These are phyloP conservation scores for Axinella damicornis DNA, from an alignment of 37 sponge, comb jelly and placozoan species.

Conservation along the genomic window DNA sequence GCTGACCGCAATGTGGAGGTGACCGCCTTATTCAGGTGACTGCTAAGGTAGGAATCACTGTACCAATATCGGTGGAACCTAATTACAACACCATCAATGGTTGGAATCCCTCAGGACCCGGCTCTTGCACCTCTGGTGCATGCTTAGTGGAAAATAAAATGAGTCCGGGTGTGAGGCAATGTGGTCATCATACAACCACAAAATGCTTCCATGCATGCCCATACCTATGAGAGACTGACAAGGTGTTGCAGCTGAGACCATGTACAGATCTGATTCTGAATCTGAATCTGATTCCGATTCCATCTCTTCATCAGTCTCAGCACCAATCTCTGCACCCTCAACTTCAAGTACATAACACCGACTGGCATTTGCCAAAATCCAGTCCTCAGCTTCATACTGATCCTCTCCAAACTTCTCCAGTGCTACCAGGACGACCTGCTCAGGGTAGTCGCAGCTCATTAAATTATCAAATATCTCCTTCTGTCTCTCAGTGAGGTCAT, in stretches of 20 bases:
- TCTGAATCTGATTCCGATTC: background rate
- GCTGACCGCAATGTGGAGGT: no score
- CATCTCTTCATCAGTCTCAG: background rate
- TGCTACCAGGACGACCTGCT: constrained; percentile 17
- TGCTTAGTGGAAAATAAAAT: no score
- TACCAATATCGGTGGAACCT: no score
- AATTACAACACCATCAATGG: no score
- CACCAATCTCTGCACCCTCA: background rate
- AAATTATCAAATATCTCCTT: background rate
- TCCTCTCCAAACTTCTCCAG: constrained; percentile 23
- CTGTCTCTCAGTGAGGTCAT: constrained; percentile 30
- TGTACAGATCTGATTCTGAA: background rate
- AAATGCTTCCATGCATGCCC: background rate
- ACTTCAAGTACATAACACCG: constrained; percentile 6
- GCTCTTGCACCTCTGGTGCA: no score
- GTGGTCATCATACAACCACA: no score
- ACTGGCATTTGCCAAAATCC: constrained; percentile 40
- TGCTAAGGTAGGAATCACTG: no score
- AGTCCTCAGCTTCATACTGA: constrained; percentile 29
- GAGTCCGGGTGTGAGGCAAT: no score
- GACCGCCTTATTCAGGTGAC: no score
- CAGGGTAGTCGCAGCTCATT: background rate
- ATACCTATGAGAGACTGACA: background rate
- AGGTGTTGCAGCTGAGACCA: background rate
- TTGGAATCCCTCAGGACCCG: no score